Evolutionary conservation across 2,888 invertebrate species (phyloP), one percentile per base, ranked within the genome.

Genomic region (Acronicta aceris): DNA sequence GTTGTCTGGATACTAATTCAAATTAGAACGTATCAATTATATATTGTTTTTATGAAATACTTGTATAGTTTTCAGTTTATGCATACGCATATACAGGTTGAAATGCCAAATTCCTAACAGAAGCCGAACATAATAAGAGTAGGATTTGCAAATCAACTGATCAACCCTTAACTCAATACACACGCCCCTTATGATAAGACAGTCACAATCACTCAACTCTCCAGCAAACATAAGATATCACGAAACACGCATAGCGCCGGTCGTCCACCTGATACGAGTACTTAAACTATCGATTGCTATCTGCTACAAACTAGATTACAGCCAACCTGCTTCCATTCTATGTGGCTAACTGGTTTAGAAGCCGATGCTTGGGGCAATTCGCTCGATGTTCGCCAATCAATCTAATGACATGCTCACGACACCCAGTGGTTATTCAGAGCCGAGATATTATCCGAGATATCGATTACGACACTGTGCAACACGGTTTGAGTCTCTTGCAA

Each of bases 351-450:
- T 56, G 69, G 62, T 61, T 62, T 55, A 47, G 50, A 43, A 57
- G 58, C 52, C 49, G 71, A 63, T 38, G n/a, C 38, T 38, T 38
- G 38, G n/a, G 38, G 38, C 38, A 38, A 36, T 38, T 38, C 38
- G 38, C 38, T 59, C 63, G 65, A 61, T 38, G 64, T 52, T 71
- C 52, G 57, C 60, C 75, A 62, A 69, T 75, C 75, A 65, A 63
- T 16, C 42, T 74, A 69, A 75, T 65, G 67, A 70, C 67, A 64
- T 50, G 53, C 46, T 52, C 68, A 58, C 69, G 72, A 59, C 55
- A 65, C 74, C 53, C 56, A 61, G 70, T 64, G 70, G 70, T 62
- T 72, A 62, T 62, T 48, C 62, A 70, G 62, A 68, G 33, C 50
- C 38, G 47, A 73, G 62, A 57, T n/a, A n/a, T 50, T 40, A 7